Conservation (phyloP, 2,888 invertebrate species). For the Volucella inflata region DNA sequence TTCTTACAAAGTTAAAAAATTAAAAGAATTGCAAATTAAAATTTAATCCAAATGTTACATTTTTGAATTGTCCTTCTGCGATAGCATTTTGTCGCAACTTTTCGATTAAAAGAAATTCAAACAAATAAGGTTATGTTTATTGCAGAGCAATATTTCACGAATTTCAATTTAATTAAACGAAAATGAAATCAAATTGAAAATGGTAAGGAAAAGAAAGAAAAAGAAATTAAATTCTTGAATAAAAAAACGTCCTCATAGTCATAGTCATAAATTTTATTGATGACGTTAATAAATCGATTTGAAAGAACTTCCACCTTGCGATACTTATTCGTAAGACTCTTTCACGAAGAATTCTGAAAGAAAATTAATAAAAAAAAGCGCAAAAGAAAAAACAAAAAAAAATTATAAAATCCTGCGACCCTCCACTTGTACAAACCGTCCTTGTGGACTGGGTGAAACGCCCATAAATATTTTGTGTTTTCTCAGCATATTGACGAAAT, state of each 20-base stretch:
- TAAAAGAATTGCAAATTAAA: no score
- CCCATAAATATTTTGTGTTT: slow-evolving; percentile 66
- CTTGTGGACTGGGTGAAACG: slow-evolving; percentile 35
- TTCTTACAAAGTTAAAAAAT: no score
- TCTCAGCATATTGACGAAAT: slow-evolving; percentile 73
- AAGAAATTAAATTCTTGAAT: slow-evolving; percentile 26
- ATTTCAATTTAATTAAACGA: slow-evolving; percentile 74
- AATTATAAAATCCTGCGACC: slow-evolving; percentile 71
- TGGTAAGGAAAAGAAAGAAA: slow-evolving; percentile 7
- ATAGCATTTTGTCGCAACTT: slow-evolving; percentile 54
- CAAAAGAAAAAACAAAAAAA: slow-evolving; percentile 47
- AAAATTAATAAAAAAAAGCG: slow-evolving; percentile 60
- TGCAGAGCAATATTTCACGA: slow-evolving; percentile 73
- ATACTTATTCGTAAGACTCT: slow-evolving; percentile 37
- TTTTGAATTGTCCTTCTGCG: slow-evolving; percentile 38
- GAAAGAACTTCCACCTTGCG: slow-evolving; percentile 69
- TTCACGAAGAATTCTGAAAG: slow-evolving; percentile 22
- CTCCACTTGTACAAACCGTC: slow-evolving; percentile 53
- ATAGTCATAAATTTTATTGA: slow-evolving; percentile 73
- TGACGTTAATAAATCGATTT: slow-evolving; percentile 75
- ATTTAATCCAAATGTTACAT: not conserved
- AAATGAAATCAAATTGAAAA: slow-evolving; percentile 66
- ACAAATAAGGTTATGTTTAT: slow-evolving; percentile 64
- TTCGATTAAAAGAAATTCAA: slow-evolving; percentile 57
- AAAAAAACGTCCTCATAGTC: slow-evolving; percentile 57